Base-by-base conservation (phyloP, 2,113 vertebrate species). In the Dunckerocampus dactyliophorus region DNA sequence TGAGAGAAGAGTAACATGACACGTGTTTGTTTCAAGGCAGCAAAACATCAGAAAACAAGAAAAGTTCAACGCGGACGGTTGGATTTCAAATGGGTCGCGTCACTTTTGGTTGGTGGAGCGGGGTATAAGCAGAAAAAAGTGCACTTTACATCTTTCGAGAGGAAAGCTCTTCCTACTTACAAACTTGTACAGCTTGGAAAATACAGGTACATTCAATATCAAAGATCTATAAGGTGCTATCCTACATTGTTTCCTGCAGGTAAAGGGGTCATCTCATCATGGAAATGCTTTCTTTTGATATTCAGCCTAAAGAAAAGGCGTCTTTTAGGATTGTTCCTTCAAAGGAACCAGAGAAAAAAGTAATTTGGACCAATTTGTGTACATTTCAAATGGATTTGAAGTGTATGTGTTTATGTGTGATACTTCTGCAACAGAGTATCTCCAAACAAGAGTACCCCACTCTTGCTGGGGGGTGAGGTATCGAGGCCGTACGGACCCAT, bases 201-300 rank as follows among this genome's bases (percentile, higher is more conserved):
- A 76, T 86, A 87, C 79, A 88, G 74, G 65, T 86, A 88, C 85
- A 88, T 89, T 90, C 88, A 83, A 59, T 82, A 92, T 88, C 87
- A 85, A 69, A 85, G 80, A 76, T 88, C 82, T 86, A 71, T 93
- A 97, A 97, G 94, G 93, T 94, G 93, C 93, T 89, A 91, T 84
- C 80, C 85, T 85, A 85, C 82, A 80, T 83, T 75, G 65, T 71
- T 61, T 85, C 65, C 72, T 76, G 77, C 72, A 83, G 66, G 76
- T 84, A 71, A 75, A 82, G 55, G 57, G 81, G 58, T 63, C 75
- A 72, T 63, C 57, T 72, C 72, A 83, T 42, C 70, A 74, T 63
- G 79, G 75, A 82, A 88, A 91, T 88, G 77, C 85, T 85, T 76
- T 77, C 67, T 81, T 73, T 82, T 80, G 67, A 79, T 62, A 59